These are phyloP conservation scores for Calypte anna DNA, from an alignment of 2,113 vertebrate genomes.

Conservation along the genomic window DNA sequence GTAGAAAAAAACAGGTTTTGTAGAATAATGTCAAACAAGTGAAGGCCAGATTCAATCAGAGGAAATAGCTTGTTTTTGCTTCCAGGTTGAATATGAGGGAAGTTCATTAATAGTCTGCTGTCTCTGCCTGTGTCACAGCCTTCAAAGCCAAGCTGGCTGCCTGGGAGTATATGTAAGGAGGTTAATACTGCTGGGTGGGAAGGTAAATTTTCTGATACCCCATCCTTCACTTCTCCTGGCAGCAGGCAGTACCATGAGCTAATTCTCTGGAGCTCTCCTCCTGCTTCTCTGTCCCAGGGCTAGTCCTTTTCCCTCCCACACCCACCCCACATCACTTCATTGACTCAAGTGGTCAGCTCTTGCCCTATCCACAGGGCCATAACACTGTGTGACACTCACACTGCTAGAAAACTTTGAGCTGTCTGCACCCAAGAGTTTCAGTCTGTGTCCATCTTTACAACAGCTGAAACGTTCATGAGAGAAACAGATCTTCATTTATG, in stretches of 20 bases:
- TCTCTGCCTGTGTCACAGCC: neutral
- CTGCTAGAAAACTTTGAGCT: neutral
- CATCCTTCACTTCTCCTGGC: slow-evolving; percentile 34
- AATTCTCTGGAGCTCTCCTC: slow-evolving; percentile 8
- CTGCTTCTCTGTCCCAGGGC: neutral
- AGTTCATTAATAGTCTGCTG: neutral
- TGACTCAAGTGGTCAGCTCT: neutral
- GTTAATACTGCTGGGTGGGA: neutral
- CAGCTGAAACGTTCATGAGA: neutral
- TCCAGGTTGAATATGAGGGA: neutral
- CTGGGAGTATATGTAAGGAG: neutral
- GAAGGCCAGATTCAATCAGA: neutral
- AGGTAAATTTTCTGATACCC: neutral
- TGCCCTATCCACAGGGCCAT: neutral
- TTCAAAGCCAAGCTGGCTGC: slow-evolving; percentile 12
- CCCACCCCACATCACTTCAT: neutral
- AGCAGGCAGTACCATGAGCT: slow-evolving; percentile 20
- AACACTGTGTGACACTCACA: neutral
- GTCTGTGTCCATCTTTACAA: neutral
- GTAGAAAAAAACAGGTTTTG: neutral
- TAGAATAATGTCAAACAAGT: neutral
- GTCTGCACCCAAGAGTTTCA: neutral
- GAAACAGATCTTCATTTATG: neutral
- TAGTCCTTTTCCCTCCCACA: neutral
- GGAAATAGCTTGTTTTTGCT: neutral